A percentile compares a stretch with the other conserved stretches of the same genome.
phyloP scores from a whole-genome alignment of 2,888 invertebrate species.

The Conops quadrifasciatus region DNA sequence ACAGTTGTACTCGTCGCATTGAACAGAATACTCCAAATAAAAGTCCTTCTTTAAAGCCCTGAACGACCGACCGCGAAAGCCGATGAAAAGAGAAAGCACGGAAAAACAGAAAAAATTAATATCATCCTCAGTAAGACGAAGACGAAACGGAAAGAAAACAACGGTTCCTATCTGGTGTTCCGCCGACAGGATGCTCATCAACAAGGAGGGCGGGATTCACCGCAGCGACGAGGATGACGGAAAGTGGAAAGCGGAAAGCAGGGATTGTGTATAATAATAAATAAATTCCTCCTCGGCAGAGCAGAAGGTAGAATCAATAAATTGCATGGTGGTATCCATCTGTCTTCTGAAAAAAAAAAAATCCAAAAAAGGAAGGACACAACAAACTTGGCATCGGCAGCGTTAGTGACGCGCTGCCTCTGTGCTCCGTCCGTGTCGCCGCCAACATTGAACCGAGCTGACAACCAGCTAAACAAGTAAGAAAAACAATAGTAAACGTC shows the following conservation, averaged over 20 bases:
- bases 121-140: slow-evolving; percentile 3
- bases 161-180: background rate
- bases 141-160: slow-evolving; percentile 11
- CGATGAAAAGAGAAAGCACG: background rate
- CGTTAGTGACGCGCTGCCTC: background rate
- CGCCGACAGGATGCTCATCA: slow-evolving; percentile 21
- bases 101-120: slow-evolving; percentile 2
- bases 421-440: slow-evolving; percentile 5
- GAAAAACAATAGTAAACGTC: slow-evolving; percentile 9
- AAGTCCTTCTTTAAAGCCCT: background rate
- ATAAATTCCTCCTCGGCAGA: background rate
- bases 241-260: background rate
- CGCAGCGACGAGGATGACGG: background rate
- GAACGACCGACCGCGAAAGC: background rate
- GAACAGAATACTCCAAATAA: no score
- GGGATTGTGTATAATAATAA: background rate
- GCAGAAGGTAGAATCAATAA: slow-evolving; percentile 27
- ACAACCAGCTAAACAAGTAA: slow-evolving; percentile 1
- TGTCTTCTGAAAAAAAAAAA: background rate
- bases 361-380: background rate
- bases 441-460: background rate
- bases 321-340: slow-evolving; percentile 14
- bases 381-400: slow-evolving; percentile 5
- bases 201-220: slow-evolving; percentile 20
- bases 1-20: no score